A percentile compares a stretch with the other conserved stretches of the same genome.
Conservation (phyloP, 2,797 vertebrate species). For the Cottoperca gobio region DNA sequence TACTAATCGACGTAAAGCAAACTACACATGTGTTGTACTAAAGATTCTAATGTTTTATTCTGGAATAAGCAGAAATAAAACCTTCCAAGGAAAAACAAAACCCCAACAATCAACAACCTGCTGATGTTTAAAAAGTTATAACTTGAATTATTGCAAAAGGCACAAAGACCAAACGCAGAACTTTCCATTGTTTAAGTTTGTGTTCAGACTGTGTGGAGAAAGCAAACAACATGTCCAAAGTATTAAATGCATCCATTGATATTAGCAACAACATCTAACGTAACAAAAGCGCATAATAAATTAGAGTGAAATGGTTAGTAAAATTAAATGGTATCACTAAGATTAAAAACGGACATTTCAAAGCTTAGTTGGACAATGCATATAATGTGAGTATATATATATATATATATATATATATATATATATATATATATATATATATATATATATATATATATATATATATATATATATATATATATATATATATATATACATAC, state of each 20-base stretch:
- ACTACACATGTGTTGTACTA: background rate
- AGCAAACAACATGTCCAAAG: too few species aligned
- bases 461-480: too few species aligned
- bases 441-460: too few species aligned
- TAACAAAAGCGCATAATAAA: too few species aligned
- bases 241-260: too few species aligned
- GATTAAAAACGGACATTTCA: background rate
- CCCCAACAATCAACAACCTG: background rate
- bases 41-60: background rate
- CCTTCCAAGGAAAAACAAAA: background rate
- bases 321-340: background rate
- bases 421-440: too few species aligned
- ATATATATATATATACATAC: too few species aligned
- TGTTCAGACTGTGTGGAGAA: background rate
- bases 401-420: too few species aligned
- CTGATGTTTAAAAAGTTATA: background rate
- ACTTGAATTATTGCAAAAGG: too few species aligned
- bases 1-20: background rate
- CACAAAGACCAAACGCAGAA: background rate
- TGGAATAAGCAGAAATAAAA: background rate
- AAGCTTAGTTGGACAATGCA: rapidly evolving
- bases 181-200: background rate
- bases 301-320: too few species aligned
- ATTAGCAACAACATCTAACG: too few species aligned
- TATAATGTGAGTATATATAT: too few species aligned